Conservation (phyloP, 2,888 invertebrate species). For the Agonopterix arenella region DNA sequence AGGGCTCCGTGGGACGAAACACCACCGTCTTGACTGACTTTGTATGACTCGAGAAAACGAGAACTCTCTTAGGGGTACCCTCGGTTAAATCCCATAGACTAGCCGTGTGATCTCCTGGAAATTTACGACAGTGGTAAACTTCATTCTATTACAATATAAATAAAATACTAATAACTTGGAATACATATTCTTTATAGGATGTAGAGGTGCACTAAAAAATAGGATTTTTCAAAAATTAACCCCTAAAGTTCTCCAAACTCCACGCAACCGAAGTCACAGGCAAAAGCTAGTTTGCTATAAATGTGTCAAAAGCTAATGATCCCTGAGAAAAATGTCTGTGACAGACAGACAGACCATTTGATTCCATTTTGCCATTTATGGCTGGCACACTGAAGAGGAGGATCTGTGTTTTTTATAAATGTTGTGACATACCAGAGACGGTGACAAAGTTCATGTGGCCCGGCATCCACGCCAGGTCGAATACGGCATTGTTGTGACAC, state of each 20-base stretch:
- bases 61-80: conserved; percentile 55
- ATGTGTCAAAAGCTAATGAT: too few species aligned
- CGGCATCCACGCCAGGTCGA: conserved; percentile 92
- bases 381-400: not conserved
- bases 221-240: too few species aligned
- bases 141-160: too few species aligned
- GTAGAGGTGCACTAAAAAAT: too few species aligned
- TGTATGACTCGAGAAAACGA: conserved; percentile 85
- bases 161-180: too few species aligned
- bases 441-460: conserved; percentile 86
- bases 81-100: conserved; percentile 85
- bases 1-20: conserved; percentile 82
- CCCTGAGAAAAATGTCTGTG: too few species aligned
- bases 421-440: conserved; percentile 78
- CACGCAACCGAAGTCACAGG: too few species aligned
- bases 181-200: too few species aligned
- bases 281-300: too few species aligned
- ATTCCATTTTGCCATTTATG: not conserved
- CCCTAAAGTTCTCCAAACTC: too few species aligned
- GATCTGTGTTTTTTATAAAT: not conserved
- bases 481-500: conserved; percentile 91
- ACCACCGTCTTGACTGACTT: conserved; percentile 90
- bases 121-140: not conserved
- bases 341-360: too few species aligned
- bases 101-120: conserved; percentile 86